Evolutionary conservation across 2,797 vertebrate genomes (phyloP), one percentile per base, ranked within the genome.

Genomic region (Clamator glandarius): DNA sequence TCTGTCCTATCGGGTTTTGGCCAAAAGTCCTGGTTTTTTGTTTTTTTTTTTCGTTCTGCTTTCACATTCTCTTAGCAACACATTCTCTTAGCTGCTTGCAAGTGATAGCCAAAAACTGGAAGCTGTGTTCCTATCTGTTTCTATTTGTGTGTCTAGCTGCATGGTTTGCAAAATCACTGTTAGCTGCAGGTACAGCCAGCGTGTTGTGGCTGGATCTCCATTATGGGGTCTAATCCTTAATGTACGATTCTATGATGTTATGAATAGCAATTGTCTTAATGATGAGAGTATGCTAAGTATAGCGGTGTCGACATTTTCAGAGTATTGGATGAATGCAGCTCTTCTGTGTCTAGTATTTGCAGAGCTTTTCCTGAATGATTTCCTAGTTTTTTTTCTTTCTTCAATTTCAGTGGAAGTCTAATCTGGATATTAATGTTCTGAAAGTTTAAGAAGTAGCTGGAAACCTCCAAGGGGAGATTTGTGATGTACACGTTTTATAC

Each of bases 51-150:
- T 92, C 87, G 64, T 95, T 87, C 94, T 81, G 87, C 76, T 85
- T 95, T 95, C 89, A 51, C 91, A 64, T 94, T 92, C 88, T 88
- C 90, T 90, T 94, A 93, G 95, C 92, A 95, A 95, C 92, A 58
- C 73, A 55, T 91, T 96, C 90, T 93, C 84, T 58, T 89, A 64
- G 36, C 64, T 2, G 1, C 78, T 83, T 81, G 58, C 83, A 94
- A 94, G 46, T 9, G 35, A 89, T 72, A 92, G 92, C 87, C 68
- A 93, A 87, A 64, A 91, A 75, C 59, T 62, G 58, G 64, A 78
- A 92, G 72, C 73, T 84, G 48, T 75, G 41, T 73, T 81, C 26
- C 90, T 72, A 2, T 76, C 41, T 57, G 51, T 8, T 76, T 79
- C 69, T 79, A 4, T 86, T 91, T 59, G 48, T 80, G 39, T 44